Percentiles rank a stretch among this genome's conserved stretches.
Conservation (phyloP, 2,888 invertebrate genomes). For the Empis stercorea region DNA sequence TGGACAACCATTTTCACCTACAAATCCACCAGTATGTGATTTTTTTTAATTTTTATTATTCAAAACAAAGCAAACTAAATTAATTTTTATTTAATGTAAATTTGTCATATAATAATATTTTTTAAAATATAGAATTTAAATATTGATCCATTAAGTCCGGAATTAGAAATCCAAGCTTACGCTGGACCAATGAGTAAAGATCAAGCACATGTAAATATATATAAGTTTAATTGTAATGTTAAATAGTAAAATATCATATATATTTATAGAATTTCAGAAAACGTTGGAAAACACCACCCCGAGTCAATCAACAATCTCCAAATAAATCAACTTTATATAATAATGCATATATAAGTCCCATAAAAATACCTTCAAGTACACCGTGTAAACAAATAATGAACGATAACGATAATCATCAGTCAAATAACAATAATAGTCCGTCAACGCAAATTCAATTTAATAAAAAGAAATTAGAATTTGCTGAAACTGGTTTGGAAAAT, state of each 20-base stretch:
- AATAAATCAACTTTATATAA: constrained; percentile 16
- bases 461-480: too few relatives aligned
- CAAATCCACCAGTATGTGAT: constrained; percentile 47
- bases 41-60: constrained; percentile 2
- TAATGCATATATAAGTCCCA: constrained; percentile 17
- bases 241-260: too few relatives aligned
- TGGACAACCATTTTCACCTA: constrained; percentile 66
- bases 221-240: too few relatives aligned
- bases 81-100: background rate
- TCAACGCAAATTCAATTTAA: background rate
- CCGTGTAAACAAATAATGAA: constrained; percentile 12
- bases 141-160: constrained; percentile 51
- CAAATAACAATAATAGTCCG: constrained; percentile 6
- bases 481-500: background rate
- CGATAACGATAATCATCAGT: constrained; percentile 3
- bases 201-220: constrained; percentile 44
- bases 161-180: constrained; percentile 67
- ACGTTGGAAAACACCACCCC: constrained; percentile 75
- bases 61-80: background rate
- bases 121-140: constrained; percentile 43
- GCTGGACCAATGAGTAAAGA: constrained; percentile 83
- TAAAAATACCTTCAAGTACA: constrained; percentile 13
- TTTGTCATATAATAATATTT: background rate
- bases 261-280: constrained; percentile 45
- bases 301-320: constrained; percentile 23